These are phyloP conservation scores for Nilaparvata lugens DNA, from an alignment of 1,140 invertebrate genomes.

Conservation along the genomic window DNA sequence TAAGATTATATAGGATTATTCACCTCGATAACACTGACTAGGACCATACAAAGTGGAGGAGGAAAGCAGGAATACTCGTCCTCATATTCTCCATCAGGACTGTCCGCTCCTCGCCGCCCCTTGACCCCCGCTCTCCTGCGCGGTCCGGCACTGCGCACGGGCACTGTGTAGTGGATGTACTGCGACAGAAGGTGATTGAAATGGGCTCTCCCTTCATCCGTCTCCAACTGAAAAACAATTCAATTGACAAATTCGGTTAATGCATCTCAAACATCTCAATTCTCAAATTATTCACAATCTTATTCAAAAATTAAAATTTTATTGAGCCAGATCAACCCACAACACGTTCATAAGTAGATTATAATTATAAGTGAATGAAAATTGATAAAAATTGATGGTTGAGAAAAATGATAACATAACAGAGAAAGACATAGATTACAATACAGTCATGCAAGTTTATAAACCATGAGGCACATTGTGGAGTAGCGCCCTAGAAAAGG, in stretches of 20 bases:
- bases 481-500: too few species aligned
- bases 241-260: too few species aligned
- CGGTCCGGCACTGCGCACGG: constrained; percentile 8
- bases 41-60: constrained; percentile 75
- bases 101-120: constrained; percentile 28
- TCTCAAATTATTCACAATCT: too few species aligned
- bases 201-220: constrained; percentile 47
- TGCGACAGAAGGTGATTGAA: constrained; percentile 43
- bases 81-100: constrained; percentile 66
- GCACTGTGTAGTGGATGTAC: constrained; percentile 22
- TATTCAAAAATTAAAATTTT: too few species aligned
- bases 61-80: constrained; percentile 79
- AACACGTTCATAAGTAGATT: too few species aligned
- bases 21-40: constrained; percentile 40
- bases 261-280: constrained; percentile 10
- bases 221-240: constrained; percentile 34
- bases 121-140: not conserved
- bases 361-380: too few species aligned
- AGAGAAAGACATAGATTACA: too few species aligned
- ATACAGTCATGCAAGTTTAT: too few species aligned
- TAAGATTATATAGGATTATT: constrained; percentile 12
- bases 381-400: too few species aligned
- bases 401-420: too few species aligned
- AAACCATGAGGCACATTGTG: too few species aligned
- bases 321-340: not conserved